A percentile compares a stretch with the other conserved stretches of the same genome.
Evolutionary conservation across 2,797 vertebrate genomes (phyloP).

Genomic region (Triplophysa yarkandensis): DNA sequence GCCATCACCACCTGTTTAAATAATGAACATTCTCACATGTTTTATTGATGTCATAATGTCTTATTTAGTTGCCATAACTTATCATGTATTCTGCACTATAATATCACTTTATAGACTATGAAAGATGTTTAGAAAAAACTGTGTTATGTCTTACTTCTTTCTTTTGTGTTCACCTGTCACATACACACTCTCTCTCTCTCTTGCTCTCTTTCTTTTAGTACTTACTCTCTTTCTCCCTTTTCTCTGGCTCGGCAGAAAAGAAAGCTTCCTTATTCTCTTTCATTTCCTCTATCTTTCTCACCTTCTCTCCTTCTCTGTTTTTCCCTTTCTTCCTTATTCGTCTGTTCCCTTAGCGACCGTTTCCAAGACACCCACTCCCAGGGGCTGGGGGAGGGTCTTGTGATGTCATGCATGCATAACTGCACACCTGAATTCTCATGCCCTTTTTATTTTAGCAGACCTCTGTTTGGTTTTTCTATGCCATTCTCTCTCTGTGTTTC

Average conservation of each 20-base stretch:
- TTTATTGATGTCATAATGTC: constrained; percentile 46
- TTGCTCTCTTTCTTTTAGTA: constrained; percentile 1
- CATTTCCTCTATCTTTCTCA: constrained; percentile 41
- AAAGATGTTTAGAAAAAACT: constrained; percentile 14
- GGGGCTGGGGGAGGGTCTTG: constrained; percentile 72
- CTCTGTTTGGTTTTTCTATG: constrained; percentile 38
- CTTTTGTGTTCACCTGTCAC: constrained; percentile 15
- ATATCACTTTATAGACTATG: constrained; percentile 20
- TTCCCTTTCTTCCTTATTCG: constrained; percentile 49
- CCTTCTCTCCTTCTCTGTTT: constrained; percentile 28
- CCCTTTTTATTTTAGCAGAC: constrained; percentile 22
- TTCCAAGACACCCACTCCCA: constrained; percentile 77
- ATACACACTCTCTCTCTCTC: constrained; percentile 23
- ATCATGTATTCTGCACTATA: constrained; percentile 42
- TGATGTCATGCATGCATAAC: constrained; percentile 79
- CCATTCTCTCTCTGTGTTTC: constrained; percentile 25
- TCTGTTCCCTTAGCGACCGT: constrained; percentile 80
- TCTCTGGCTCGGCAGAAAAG: constrained; percentile 8
- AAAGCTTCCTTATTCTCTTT: constrained; percentile 40
- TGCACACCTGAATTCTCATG: constrained; percentile 73
- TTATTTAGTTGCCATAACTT: constrained; percentile 66
- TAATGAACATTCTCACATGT: constrained; percentile 48
- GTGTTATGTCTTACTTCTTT: constrained; percentile 3
- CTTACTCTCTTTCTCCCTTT: constrained; percentile 26
- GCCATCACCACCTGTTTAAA: constrained; percentile 35